Percentiles rank a stretch among this genome's conserved stretches.
Conservation (phyloP, 2,113 vertebrate species). For the Steatornis caripensis region DNA sequence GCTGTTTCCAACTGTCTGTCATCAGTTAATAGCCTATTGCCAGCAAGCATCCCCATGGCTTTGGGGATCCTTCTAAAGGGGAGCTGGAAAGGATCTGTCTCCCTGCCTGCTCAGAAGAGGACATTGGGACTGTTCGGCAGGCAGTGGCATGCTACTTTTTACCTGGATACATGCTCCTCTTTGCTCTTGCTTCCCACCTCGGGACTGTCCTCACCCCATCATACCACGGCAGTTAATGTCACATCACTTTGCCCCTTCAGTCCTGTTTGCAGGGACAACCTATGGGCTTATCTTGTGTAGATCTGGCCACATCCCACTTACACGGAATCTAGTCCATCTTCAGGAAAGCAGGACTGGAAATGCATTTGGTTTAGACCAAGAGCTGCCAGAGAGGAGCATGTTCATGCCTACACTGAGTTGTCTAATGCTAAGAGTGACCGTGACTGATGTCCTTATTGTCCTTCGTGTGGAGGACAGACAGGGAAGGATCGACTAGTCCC, state of each 20-base stretch:
- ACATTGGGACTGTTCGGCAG: neutral
- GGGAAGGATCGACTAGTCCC: neutral
- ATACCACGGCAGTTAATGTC: neutral
- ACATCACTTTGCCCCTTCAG: accelerated
- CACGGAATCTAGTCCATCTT: neutral
- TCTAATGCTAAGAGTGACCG: neutral
- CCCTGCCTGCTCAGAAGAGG: neutral
- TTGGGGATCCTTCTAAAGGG: neutral
- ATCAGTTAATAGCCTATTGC: neutral
- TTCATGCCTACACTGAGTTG: neutral
- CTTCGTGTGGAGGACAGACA: neutral
- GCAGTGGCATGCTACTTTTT: neutral
- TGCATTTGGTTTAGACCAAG: neutral
- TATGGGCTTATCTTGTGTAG: neutral
- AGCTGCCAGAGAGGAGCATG: neutral
- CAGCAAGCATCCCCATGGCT: neutral
- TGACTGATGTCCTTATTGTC: neutral
- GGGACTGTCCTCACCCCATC: neutral
- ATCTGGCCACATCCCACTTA: neutral
- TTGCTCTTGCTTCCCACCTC: neutral
- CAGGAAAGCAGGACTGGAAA: neutral
- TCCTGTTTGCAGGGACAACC: neutral
- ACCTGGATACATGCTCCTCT: neutral
- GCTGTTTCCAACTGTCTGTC: neutral
- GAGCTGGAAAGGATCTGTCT: neutral